Percentiles rank a stretch among this genome's conserved stretches.
Conservation (phyloP, 2,888 invertebrate species). For the Lasioglossum zephyrum region DNA sequence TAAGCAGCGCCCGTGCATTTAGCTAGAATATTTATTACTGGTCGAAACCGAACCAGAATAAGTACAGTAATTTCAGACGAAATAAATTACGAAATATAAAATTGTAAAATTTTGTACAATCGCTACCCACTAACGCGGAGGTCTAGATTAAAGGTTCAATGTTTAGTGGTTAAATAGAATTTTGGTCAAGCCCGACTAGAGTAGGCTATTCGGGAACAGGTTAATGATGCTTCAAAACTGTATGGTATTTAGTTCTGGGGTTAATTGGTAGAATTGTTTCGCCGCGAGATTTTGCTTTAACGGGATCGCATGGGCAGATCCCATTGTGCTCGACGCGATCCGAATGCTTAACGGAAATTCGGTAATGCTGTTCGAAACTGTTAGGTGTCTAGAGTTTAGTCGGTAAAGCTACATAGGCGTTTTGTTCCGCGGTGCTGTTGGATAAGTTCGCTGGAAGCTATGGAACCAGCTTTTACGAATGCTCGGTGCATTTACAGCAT, state of each 20-base stretch:
- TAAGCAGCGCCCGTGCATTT: background rate
- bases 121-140: background rate
- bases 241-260: background rate
- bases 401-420: slow-evolving; percentile 4
- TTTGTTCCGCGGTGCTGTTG: background rate
- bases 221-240: background rate
- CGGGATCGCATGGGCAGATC: background rate
- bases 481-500: background rate
- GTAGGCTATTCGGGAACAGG: background rate
- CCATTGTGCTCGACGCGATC: slow-evolving; percentile 2
- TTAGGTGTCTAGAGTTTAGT: slow-evolving; percentile 2
- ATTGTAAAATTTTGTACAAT: background rate
- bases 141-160: background rate
- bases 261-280: background rate
- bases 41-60: too few relatives aligned
- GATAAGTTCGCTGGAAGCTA: slow-evolving; percentile 9
- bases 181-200: background rate
- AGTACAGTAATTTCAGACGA: background rate
- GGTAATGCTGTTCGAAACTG: slow-evolving; percentile 16
- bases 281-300: background rate
- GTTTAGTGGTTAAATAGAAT: background rate
- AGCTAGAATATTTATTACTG: too few relatives aligned
- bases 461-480: background rate
- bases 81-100: background rate
- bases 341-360: slow-evolving; percentile 13